Evolutionary conservation across 2,797 vertebrate genomes (phyloP).

Genomic region (Gallirallus australis): DNA sequence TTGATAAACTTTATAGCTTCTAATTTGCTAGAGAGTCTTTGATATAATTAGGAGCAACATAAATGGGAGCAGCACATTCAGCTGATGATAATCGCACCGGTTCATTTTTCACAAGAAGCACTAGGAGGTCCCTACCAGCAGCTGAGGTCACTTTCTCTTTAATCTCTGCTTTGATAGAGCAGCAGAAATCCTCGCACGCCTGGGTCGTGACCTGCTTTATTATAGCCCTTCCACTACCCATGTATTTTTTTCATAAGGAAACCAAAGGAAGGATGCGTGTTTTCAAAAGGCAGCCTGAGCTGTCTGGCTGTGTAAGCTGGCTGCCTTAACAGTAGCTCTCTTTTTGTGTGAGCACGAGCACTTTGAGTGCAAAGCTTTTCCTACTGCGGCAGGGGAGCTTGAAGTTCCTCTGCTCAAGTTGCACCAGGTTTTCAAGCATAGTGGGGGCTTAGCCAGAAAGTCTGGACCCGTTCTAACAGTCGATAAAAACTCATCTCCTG

Average conservation of each 20-base stretch:
- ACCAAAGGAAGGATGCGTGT: not conserved
- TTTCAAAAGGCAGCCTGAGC: not conserved
- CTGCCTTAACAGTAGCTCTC: not conserved
- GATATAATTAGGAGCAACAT: constrained; percentile 58
- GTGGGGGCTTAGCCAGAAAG: not conserved
- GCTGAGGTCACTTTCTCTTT: not conserved
- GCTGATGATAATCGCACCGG: not conserved
- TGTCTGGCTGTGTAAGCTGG: not conserved
- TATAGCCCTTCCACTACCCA: not conserved
- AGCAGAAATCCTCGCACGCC: not conserved
- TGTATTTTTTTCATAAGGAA: constrained; percentile 9
- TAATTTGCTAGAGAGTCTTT: constrained; percentile 63
- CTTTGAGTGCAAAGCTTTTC: not conserved
- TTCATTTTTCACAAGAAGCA: constrained; percentile 7
- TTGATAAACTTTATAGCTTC: constrained; percentile 56
- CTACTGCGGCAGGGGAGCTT: fast-evolving
- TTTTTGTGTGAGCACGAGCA: not conserved
- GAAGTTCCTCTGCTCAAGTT: not conserved
- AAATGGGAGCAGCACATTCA: constrained; percentile 35
- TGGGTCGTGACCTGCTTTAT: not conserved
- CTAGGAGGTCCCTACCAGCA: not conserved
- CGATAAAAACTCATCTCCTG: not conserved
- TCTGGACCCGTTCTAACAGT: not conserved
- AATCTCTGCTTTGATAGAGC: not conserved
- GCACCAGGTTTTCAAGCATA: not conserved